Conservation (phyloP, 2,113 vertebrate species). For the Corythornis madagascariensis region DNA sequence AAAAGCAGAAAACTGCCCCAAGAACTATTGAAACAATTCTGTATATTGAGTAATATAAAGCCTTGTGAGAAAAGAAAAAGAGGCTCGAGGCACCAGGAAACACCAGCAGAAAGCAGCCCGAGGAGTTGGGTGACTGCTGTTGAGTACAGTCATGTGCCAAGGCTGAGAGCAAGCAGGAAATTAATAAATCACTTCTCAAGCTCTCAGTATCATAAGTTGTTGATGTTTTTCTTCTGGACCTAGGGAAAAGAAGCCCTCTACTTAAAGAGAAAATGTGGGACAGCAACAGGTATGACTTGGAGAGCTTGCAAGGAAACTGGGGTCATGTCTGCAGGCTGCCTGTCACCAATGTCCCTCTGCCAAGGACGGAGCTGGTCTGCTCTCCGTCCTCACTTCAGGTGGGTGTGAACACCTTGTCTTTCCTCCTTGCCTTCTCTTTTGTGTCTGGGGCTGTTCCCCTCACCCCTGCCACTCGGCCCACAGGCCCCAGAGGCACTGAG, state of each 20-base stretch:
- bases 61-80: not conserved
- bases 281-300: not conserved
- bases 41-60: not conserved
- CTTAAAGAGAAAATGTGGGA: not conserved
- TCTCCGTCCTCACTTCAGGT: fast-evolving
- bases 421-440: not conserved
- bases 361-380: not conserved
- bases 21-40: not conserved
- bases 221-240: not conserved
- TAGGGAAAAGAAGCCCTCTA: not conserved
- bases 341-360: not conserved
- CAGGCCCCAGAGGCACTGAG: not conserved
- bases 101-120: not conserved
- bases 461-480: fast-evolving
- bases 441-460: not conserved
- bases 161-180: not conserved
- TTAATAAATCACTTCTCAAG: not conserved
- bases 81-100: not conserved
- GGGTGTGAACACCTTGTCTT: fast-evolving
- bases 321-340: not conserved
- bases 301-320: not conserved
- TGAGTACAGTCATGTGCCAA: not conserved
- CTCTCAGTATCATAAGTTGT: not conserved
- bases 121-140: not conserved
- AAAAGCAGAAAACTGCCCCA: not conserved